Conservation (phyloP, 2,113 vertebrate genomes). For the Myrmecophaga tridactyla region DNA sequence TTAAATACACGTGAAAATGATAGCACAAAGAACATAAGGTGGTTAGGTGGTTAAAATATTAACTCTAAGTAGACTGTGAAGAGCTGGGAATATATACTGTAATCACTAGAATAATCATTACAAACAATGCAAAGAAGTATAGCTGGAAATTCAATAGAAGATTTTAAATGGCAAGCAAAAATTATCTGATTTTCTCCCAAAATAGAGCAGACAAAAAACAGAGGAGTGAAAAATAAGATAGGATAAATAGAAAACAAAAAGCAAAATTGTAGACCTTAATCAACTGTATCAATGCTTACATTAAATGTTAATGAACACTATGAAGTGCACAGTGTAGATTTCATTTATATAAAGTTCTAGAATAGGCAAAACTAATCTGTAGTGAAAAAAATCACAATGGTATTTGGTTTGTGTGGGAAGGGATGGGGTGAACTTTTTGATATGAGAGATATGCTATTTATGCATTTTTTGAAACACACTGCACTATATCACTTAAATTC, state of each 20-base stretch:
- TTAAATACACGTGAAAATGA: not conserved
- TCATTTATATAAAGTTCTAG: not conserved
- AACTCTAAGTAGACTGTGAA: not conserved
- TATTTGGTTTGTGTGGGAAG: not conserved
- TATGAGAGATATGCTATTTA: not conserved
- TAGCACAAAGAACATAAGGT: not conserved
- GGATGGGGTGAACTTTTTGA: not conserved
- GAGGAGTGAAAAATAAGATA: not conserved
- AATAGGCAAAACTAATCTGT: not conserved
- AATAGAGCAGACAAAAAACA: constrained; percentile 16
- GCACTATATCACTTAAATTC: not conserved
- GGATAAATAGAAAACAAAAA: not conserved
- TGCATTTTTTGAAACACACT: not conserved
- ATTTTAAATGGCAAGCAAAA: constrained; percentile 46
- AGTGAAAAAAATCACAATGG: not conserved
- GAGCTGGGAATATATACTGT: not conserved
- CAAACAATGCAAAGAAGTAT: not conserved
- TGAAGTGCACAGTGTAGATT: not conserved
- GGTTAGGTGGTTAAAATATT: not conserved
- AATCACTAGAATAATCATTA: not conserved
- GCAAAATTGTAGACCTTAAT: not conserved
- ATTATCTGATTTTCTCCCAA: constrained; percentile 14
- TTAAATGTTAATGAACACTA: not conserved
- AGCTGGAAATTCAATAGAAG: not conserved
- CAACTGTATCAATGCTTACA: not conserved